Evolutionary conservation across 2,797 vertebrate species (phyloP), one percentile per base, ranked within the genome.

Genomic region (Triplophysa bombifrons): DNA sequence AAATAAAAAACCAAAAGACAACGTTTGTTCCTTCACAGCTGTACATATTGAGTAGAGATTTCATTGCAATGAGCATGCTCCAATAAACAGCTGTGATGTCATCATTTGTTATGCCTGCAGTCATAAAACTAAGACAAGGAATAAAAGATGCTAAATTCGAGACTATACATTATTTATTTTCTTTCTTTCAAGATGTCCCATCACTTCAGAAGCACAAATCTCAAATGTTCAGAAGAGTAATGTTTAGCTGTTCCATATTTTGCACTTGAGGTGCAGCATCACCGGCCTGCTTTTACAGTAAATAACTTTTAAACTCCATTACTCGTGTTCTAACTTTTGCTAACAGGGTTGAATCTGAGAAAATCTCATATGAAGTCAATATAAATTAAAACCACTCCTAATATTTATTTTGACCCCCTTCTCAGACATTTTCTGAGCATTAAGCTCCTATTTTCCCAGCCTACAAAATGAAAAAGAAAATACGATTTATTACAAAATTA

Each of bases 401-500:
- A 55, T 55, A 55, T 55, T n/a, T 55, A 55, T 48, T 63, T 71
- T 10, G 12, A 19, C 16, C 22, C 6, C 10, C 38, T 58, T 60
- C 2, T 55, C 20, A 55, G 17, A n/a, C 53, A 3, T 20, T 20
- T 55, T n/a, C 17, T 55, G 53, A 8, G n/a, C n/a, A 20, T 11
- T 20, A 55, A 55, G 7, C n/a, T 19, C 19, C 53, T 9, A 20
- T 20, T 55, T 20, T 55, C 53, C 10, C 53, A 55, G 53, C 19
- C 53, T 10, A 20, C 53, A 2, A 8, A 19, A 3, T 55, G 19
- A n/a, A 41, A 48, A 30, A 46, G 20, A 7, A 64, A 56, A 82
- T 81, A 87, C 80, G 13, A 48, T 14, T 48, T 4, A 14, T 48
- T 3, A 48, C 85, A 61, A 82, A 50, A 72, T 38, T 20, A 22